Evolutionary conservation across 2,888 invertebrate genomes (phyloP), one percentile per base, ranked within the genome.

Genomic region (Eupithecia subfuscata): DNA sequence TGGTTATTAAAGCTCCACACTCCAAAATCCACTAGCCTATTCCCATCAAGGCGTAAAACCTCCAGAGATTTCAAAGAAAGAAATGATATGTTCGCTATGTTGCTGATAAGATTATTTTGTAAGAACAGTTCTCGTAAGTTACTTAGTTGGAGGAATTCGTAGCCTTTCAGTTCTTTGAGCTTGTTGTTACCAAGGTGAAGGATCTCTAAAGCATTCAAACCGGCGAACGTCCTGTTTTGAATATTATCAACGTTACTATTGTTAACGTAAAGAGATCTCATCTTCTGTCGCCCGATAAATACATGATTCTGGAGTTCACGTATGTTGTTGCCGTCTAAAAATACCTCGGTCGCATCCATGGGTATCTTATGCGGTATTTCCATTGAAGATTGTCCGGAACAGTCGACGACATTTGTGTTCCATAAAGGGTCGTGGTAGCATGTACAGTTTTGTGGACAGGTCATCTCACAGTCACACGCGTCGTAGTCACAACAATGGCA

Each of bases 401-500:
- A 98, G 90, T 98, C 98, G 69, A 98, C 98, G 64, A 98, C 97
- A 91, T 98, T 98, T 72, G 98, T 98, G 84, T 97, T 97, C 98
- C 98, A 99, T 80, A 97, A 97, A 89, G 98, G 97, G 88, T 99
- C 99, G 91, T 98, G 98, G 93, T 98, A 99, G 91, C 99, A 99
- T 83, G 97, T 97, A 95, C 99, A 99, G 86, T 98, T 98, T 84
- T 96, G 96, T 48, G 99, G 99, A 88, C 99, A 99, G 80, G 98
- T 98, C 97, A 98, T 98, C 95, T 99, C 98, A 93, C 99, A 99
- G 92, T 99, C 99, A 92, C 99, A 99, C 79, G 98, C 98, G 89
- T 98, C 98, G 89, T 98, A 99, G 89, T 98, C 98, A 92, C 99
- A 99, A 92, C 99, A 99, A 90, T 98, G 98, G 92, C 99, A 99